These are phyloP conservation scores for Drosophila ogumai DNA, from an alignment of 1,140 invertebrate species.

Conservation along the genomic window DNA sequence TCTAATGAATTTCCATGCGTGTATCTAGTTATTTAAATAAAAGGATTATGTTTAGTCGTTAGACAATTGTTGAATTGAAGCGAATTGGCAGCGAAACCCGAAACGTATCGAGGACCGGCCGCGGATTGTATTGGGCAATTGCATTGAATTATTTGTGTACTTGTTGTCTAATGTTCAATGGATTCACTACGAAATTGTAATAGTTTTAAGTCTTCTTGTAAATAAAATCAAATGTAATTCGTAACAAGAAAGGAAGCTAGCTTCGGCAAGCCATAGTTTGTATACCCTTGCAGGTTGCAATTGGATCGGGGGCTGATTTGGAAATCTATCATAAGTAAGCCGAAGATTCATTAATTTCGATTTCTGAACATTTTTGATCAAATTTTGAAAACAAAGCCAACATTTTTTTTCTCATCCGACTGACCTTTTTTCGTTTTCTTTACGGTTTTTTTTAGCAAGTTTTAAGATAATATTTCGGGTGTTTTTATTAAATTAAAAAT, in stretches of 20 bases:
- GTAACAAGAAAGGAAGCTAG: neutral
- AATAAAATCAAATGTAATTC: conserved; percentile 74
- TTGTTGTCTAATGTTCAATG: conserved; percentile 51
- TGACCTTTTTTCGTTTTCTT: no score
- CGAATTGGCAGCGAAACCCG: conserved; percentile 40
- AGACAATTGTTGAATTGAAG: conserved; percentile 79
- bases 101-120: conserved; percentile 32
- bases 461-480: neutral
- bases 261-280: no score
- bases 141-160: conserved; percentile 55
- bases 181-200: conserved; percentile 63
- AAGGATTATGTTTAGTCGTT: conserved; percentile 80
- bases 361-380: no score
- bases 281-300: no score
- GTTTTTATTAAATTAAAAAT: conserved; percentile 37
- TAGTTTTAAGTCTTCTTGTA: conserved; percentile 79
- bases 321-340: no score
- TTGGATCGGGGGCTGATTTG: no score
- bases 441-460: no score
- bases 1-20: conserved; percentile 82
- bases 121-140: conserved; percentile 39
- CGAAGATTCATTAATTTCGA: no score
- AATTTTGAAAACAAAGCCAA: no score
- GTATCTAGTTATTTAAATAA: conserved; percentile 85
- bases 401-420: no score